Evolutionary conservation across 1,140 invertebrate genomes (phyloP), one percentile per base, ranked within the genome.

Genomic region (Pseudomyrmex concolor): DNA sequence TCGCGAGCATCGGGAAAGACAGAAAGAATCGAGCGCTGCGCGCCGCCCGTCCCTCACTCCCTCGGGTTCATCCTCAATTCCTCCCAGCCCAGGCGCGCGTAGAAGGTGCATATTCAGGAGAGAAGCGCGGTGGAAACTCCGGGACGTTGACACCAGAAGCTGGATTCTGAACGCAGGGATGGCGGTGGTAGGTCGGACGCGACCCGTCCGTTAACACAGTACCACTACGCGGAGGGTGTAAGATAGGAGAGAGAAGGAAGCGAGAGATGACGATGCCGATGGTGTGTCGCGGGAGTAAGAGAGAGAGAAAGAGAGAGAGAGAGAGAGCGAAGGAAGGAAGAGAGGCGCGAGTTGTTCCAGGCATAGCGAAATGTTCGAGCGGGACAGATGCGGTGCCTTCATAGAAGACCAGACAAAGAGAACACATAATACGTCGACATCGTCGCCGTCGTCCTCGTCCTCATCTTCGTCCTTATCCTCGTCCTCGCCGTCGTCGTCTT

Each of bases 71-170:
- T 62, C 76, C 66, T n/a, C 17, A 55, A 66, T 70, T 72, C 72
- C 67, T 34, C 43, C 77, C 66, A 19, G 9, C 43, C 57, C 19
- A 50, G 3, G 34, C 63, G 25, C 50, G 50, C 64, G 82, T 84
- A 59, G 74, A 87, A 87, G 88, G 88, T 89, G 88, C 83, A 86
- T 89, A 89, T 88, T 89, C 84, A 73, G 87, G 80, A 86, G 86
- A 83, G 81, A 73, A 89, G 87, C 83, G 76, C 51, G 84, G 34
- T 84, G 86, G 74, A 89, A 88, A 89, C 70, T 86, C 86, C 85
- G 89, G 90, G 91, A 91, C 91, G 90, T 92, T 92, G 91, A 92
- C 92, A 92, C 90, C 91, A 86, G 85, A 84, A 89, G 86, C 84
- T 85, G 87, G 82, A 89, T 88, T 87, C 86, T 88, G 87, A 70